phyloP scores from a whole-genome alignment of 2,888 invertebrate genomes.

The Punctoribates punctum region DNA sequence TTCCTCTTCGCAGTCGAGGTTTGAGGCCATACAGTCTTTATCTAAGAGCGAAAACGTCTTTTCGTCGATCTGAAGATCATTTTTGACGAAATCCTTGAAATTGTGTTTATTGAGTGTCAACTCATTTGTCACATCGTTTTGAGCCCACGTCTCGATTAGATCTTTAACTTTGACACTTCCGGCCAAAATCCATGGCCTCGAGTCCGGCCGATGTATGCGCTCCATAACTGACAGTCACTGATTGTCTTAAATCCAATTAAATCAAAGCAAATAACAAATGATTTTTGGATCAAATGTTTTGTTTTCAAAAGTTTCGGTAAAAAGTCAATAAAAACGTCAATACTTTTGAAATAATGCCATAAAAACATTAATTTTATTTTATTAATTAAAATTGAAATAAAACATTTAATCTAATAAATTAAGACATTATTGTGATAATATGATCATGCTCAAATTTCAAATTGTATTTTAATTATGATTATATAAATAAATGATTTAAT shows the following conservation, averaged over 20 bases:
- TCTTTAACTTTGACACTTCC: constrained; percentile 27
- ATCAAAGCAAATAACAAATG: not conserved
- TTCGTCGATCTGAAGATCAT: not conserved
- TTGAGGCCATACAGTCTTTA: not conserved
- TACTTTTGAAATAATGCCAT: no score
- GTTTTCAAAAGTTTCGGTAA: no score
- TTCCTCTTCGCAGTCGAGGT: constrained; percentile 7
- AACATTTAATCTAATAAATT: no score
- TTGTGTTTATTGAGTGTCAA: constrained; percentile 5
- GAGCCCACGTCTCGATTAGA: constrained; percentile 4
- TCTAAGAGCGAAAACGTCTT: not conserved
- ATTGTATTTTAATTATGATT: no score
- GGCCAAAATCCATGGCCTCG: constrained; percentile 28
- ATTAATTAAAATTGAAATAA: no score
- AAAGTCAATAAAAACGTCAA: no score
- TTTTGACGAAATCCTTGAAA: constrained; percentile 11
- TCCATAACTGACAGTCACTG: not conserved
- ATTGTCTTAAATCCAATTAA: not conserved
- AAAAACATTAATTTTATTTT: no score
- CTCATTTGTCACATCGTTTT: not conserved
- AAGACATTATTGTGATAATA: no score
- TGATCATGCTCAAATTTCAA: no score
- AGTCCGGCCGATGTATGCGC: not conserved
- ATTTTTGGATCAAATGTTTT: not conserved
- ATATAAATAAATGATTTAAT: no score